These are phyloP conservation scores for Enteromius paludinosus DNA, from an alignment of 2,797 vertebrate genomes.

Conservation along the genomic window DNA sequence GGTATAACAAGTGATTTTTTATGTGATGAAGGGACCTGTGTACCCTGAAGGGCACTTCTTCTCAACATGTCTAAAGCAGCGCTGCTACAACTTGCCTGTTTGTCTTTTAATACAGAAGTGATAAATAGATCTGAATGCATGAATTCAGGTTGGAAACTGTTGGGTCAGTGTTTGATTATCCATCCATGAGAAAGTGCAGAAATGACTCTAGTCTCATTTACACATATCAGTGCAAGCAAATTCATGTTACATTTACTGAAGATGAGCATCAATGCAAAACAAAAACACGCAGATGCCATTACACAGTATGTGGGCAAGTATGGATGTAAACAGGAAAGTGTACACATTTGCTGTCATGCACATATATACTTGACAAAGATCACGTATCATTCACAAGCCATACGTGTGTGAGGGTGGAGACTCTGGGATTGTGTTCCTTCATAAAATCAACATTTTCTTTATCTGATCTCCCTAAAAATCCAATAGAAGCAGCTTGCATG, in stretches of 20 bases:
- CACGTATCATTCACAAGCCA: slow-evolving; percentile 43
- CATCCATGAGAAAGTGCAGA: background rate
- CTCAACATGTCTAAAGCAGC: slow-evolving; percentile 9
- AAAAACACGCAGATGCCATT: background rate
- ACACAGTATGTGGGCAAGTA: slow-evolving; percentile 9
- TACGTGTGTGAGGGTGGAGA: slow-evolving; percentile 52
- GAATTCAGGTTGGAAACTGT: background rate
- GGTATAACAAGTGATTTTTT: background rate
- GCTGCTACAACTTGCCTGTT: slow-evolving; percentile 34
- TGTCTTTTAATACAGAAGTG: background rate
- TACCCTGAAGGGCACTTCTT: slow-evolving; percentile 8
- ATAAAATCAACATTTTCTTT: slow-evolving; percentile 46
- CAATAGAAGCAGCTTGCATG: slow-evolving; percentile 23
- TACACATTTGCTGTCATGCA: slow-evolving; percentile 48
- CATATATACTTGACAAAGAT: slow-evolving; percentile 48
- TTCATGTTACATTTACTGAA: background rate
- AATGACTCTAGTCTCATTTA: slow-evolving; percentile 14
- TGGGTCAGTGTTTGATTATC: slow-evolving; percentile 25
- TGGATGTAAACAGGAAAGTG: slow-evolving; percentile 42
- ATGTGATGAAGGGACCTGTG: slow-evolving; percentile 16
- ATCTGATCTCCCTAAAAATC: slow-evolving; percentile 43
- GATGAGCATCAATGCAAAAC: background rate
- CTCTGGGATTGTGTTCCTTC: slow-evolving; percentile 42
- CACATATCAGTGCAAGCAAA: background rate
- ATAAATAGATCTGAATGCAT: slow-evolving; percentile 11